phyloP scores from a whole-genome alignment of 2,113 vertebrate species.

The Gymnobelideus leadbeateri region DNA sequence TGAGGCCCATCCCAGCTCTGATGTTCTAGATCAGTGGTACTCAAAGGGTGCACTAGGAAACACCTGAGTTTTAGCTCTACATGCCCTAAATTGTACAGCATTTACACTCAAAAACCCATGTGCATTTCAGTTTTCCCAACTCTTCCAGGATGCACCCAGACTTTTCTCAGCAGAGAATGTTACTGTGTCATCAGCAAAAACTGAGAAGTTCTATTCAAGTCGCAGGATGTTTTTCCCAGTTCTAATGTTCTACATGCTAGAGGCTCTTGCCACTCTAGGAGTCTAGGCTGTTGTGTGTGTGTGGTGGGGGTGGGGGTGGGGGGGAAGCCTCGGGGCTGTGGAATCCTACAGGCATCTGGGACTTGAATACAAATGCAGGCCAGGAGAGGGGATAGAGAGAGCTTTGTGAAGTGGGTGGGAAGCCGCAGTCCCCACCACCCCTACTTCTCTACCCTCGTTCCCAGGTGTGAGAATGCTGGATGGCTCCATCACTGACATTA shows the following conservation, averaged over 20 bases:
- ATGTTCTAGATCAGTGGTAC: neutral
- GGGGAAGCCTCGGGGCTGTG: neutral
- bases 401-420: neutral
- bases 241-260: neutral
- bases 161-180: neutral
- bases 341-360: neutral
- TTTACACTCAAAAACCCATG: neutral
- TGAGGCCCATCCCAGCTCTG: neutral
- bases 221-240: neutral
- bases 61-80: neutral
- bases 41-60: neutral
- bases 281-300: neutral
- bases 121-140: neutral
- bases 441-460: fast-evolving
- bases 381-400: neutral
- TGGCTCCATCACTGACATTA: slow-evolving; percentile 82
- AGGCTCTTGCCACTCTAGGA: neutral
- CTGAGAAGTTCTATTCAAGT: neutral
- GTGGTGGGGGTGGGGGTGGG: neutral
- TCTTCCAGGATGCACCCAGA: neutral
- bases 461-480: slow-evolving; percentile 89
- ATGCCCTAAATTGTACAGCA: neutral
- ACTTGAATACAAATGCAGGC: neutral
- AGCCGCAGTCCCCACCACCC: neutral
- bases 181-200: neutral